A percentile compares a stretch with the other conserved stretches of the same genome.
These are phyloP conservation scores for Drosophila sordidapex DNA, from an alignment of 2,888 invertebrate genomes.

Conservation along the genomic window DNA sequence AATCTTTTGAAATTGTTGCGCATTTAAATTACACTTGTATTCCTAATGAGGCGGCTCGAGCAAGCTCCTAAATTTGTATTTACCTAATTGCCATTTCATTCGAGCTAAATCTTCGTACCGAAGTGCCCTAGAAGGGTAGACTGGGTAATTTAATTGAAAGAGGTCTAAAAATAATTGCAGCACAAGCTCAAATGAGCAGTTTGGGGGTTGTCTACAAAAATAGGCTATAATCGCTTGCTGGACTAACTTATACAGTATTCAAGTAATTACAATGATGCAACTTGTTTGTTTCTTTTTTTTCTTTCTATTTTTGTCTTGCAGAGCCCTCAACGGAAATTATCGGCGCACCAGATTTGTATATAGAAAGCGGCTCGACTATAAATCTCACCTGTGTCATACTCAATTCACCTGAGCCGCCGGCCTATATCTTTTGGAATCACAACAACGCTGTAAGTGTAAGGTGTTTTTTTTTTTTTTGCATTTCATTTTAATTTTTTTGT, in stretches of 20 bases:
- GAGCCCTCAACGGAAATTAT: slow-evolving; percentile 96
- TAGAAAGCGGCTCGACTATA: slow-evolving; percentile 96
- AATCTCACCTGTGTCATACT: slow-evolving; percentile 96
- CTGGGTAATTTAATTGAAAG: slow-evolving; percentile 20
- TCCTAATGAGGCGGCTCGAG: slow-evolving; percentile 39
- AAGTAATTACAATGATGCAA: slow-evolving; percentile 10
- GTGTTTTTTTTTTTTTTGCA: background rate
- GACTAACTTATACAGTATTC: background rate
- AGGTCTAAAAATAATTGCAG: background rate
- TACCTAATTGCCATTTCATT: slow-evolving; percentile 56
- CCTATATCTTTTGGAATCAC: slow-evolving; percentile 97
- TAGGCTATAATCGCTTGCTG: background rate
- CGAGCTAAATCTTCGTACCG: slow-evolving; percentile 29
- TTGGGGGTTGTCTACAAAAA: background rate
- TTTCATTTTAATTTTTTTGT: background rate
- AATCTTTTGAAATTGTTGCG: slow-evolving; percentile 54
- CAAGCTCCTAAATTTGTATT: slow-evolving; percentile 35
- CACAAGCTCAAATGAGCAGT: slow-evolving; percentile 1
- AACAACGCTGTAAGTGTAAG: slow-evolving; percentile 92
- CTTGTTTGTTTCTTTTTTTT: slow-evolving; percentile 1
- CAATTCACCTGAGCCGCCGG: slow-evolving; percentile 96
- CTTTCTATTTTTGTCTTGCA: slow-evolving; percentile 85
- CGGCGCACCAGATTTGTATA: slow-evolving; percentile 95
- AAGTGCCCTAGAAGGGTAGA: slow-evolving; percentile 4
- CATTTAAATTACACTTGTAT: slow-evolving; percentile 57